Percentiles rank a stretch among this genome's conserved stretches.
phyloP scores from a whole-genome alignment of 2,113 vertebrate genomes.

The Elephantulus edwardii region DNA sequence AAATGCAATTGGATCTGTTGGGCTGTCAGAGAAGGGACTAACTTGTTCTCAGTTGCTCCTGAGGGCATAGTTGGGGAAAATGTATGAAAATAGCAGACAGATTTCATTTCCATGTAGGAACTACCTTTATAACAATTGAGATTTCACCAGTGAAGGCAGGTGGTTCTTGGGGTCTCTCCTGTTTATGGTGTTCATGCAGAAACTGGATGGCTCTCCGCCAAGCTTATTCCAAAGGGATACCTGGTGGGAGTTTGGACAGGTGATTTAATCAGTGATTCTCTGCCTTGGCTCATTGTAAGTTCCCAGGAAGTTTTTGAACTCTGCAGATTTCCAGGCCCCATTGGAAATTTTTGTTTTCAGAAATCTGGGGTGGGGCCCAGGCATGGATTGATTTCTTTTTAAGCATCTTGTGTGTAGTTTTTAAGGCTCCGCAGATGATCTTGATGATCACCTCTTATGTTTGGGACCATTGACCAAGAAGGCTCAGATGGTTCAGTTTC shows the following conservation, averaged over 20 bases:
- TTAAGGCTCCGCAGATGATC: not conserved
- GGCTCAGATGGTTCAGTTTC: not conserved
- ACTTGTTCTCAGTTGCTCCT: not conserved
- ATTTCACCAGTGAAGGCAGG: not conserved
- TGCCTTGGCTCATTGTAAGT: not conserved
- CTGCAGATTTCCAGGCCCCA: not conserved
- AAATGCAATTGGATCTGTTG: not conserved
- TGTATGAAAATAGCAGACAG: not conserved
- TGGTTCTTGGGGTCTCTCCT: not conserved
- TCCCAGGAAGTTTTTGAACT: not conserved
- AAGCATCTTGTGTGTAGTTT: slow-evolving; percentile 2
- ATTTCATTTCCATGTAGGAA: not conserved
- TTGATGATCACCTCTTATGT: not conserved
- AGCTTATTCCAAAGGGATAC: not conserved
- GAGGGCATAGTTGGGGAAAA: not conserved
- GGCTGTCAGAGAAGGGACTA: not conserved
- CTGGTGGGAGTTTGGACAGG: not conserved
- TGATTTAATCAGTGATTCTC: not conserved
- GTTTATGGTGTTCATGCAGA: not conserved
- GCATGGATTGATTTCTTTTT: not conserved
- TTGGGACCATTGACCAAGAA: not conserved
- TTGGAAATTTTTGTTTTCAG: not conserved
- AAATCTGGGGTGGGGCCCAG: not conserved
- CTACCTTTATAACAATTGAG: not conserved
- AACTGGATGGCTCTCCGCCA: not conserved